These are phyloP conservation scores for Dorcus hopei DNA, from an alignment of 2,888 invertebrate genomes.

Conservation along the genomic window DNA sequence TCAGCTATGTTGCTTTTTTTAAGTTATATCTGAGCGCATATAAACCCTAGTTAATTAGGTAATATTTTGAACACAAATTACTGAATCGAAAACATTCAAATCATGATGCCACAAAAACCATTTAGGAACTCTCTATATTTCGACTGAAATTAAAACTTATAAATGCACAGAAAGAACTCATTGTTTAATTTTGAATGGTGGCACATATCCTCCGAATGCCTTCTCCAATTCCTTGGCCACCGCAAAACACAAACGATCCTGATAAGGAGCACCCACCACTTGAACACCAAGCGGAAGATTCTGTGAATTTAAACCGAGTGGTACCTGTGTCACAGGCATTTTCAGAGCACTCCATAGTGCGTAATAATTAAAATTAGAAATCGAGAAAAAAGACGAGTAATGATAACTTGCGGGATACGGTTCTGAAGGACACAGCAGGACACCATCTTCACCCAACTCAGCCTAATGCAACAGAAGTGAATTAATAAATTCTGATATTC, in stretches of 20 bases:
- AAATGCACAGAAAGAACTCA: constrained; percentile 22
- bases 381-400: constrained; percentile 77
- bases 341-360: constrained; percentile 84
- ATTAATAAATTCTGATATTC: too few species aligned
- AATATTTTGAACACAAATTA: too few species aligned
- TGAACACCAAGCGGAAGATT: constrained; percentile 88
- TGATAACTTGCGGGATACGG: constrained; percentile 87
- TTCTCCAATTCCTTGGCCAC: constrained; percentile 84
- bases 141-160: too few species aligned
- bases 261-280: constrained; percentile 74
- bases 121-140: too few species aligned
- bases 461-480: constrained; percentile 49
- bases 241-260: constrained; percentile 82
- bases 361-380: constrained; percentile 83
- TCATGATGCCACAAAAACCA: too few species aligned
- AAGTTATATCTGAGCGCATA: too few species aligned
- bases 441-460: constrained; percentile 78
- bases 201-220: constrained; percentile 87
- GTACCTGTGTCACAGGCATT: constrained; percentile 82
- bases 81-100: too few species aligned
- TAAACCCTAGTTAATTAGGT: too few species aligned
- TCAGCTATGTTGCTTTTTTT: too few species aligned
- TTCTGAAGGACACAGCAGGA: constrained; percentile 85
- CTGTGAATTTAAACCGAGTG: constrained; percentile 76
- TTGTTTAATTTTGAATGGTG: constrained; percentile 53